A percentile compares a stretch with the other conserved stretches of the same genome.
Evolutionary conservation across 2,888 invertebrate species (phyloP).

Genomic region (Tetramorium bicarinatum): DNA sequence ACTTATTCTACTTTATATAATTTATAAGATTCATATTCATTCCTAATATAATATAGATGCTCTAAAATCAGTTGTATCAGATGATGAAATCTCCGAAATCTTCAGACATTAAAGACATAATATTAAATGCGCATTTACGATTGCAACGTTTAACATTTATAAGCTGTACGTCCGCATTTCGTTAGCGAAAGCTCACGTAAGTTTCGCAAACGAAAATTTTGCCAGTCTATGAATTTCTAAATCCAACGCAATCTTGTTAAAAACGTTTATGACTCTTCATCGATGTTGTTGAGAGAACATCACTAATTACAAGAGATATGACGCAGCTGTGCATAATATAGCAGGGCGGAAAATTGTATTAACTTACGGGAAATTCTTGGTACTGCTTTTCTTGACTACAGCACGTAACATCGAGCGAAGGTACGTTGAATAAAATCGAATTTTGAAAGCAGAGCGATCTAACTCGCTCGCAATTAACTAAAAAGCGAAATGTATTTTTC

Average conservation of each 20-base stretch:
- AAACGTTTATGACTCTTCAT: slow-evolving; percentile 14
- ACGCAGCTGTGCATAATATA: slow-evolving; percentile 28
- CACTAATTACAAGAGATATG: slow-evolving; percentile 24
- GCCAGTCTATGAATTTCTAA: slow-evolving; percentile 19
- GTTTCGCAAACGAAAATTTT: neutral
- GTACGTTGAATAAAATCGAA: slow-evolving; percentile 24
- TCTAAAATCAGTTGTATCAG: neutral
- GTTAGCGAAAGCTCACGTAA: neutral
- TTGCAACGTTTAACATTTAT: neutral
- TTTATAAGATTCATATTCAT: neutral
- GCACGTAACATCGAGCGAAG: neutral
- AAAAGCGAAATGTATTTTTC: neutral
- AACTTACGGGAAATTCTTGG: slow-evolving; percentile 16
- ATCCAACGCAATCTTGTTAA: slow-evolving; percentile 1
- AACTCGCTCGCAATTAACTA: slow-evolving; percentile 14
- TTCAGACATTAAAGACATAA: neutral
- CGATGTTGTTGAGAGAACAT: slow-evolving; percentile 14
- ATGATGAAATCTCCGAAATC: neutral
- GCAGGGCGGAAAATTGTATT: neutral
- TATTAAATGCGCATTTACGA: slow-evolving; percentile 3
- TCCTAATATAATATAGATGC: neutral
- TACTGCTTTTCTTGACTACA: neutral
- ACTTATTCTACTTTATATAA: neutral
- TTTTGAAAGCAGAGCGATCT: neutral
- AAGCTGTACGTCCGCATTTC: neutral